Evolutionary conservation across 2,888 invertebrate species (phyloP), one percentile per base, ranked within the genome.

Genomic region (Aleiodes testaceus): DNA sequence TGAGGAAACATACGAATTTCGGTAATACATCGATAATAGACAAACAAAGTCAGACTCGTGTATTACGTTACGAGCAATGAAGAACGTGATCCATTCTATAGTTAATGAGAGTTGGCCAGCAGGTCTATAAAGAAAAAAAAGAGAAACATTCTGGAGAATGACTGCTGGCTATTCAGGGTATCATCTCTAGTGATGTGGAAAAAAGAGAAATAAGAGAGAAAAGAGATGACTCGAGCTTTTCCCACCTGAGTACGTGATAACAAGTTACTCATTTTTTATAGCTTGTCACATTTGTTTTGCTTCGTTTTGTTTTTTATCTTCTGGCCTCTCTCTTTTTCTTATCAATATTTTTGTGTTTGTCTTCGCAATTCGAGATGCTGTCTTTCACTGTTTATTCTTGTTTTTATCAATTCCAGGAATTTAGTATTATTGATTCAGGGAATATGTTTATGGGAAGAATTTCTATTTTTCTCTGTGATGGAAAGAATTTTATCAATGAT

Each of bases 41-140:
- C 81, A 83, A 85, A 84, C 84, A 83, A 85, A 82, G 83, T 84
- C 83, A 82, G 72, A 79, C 75, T 75, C 74, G 79, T 79, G 72
- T 74, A 83, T 84, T 83, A 80, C 81, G 86, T 86, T 87, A 87
- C 86, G 86, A 84, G 83, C 79, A 77, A 70, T 74, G 75, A 75
- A 78, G 78, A 78, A 86, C 85, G 86, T 87, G 85, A 85, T 85
- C 85, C 85, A 86, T 87, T 84, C 80, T 79, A 79, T 76, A 81
- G 85, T 85, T 86, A 85, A 86, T 83, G 84, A 80, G 82, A 83
- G 80, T 79, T 78, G 78, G 76, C 73, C 75, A 79, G 79, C 78
- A 78, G 81, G 81, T 80, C 83, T 80, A 82, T 85, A 82, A 85
- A 84, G 82, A 59, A 16, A 36, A 42, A 66, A 53, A 16, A 20